Conservation (phyloP, 2,797 vertebrate species). For the Sternarchorhynchus goeldii region DNA sequence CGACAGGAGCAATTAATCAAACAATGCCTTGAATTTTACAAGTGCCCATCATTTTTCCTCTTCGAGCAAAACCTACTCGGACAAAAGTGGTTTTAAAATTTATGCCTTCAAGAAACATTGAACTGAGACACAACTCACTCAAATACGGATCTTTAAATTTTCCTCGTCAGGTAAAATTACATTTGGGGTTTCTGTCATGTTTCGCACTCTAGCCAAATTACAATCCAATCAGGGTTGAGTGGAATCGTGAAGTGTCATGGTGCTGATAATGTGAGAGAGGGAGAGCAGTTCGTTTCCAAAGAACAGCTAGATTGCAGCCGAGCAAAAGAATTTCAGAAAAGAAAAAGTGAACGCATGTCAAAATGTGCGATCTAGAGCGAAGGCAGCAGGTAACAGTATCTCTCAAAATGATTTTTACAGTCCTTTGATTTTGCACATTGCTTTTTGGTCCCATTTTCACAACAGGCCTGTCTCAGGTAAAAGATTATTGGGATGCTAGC, state of each 20-base stretch:
- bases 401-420: slow-evolving; percentile 40
- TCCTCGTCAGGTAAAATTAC: slow-evolving; percentile 42
- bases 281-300: slow-evolving; percentile 39
- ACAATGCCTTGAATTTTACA: slow-evolving; percentile 14
- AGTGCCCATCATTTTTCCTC: not conserved
- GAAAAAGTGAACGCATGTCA: slow-evolving; percentile 38
- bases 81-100: not conserved
- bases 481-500: not conserved
- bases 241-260: slow-evolving; percentile 30
- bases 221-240: slow-evolving; percentile 28
- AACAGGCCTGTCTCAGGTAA: slow-evolving; percentile 15
- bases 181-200: slow-evolving; percentile 32
- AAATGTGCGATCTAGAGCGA: slow-evolving; percentile 8
- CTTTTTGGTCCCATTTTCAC: slow-evolving; percentile 36
- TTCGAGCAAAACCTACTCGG: not conserved
- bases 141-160: slow-evolving; percentile 33
- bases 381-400: slow-evolving; percentile 32
- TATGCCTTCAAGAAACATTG: not conserved
- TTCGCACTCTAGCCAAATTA: slow-evolving; percentile 24
- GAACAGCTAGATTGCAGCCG: slow-evolving; percentile 40
- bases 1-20: slow-evolving; percentile 23
- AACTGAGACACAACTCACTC: slow-evolving; percentile 22
- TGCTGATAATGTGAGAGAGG: slow-evolving; percentile 40
- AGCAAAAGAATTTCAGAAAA: slow-evolving; percentile 28
- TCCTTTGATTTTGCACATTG: slow-evolving; percentile 39